Base-by-base conservation (phyloP, 2,797 vertebrate genomes). In the Myotis findleyi region DNA sequence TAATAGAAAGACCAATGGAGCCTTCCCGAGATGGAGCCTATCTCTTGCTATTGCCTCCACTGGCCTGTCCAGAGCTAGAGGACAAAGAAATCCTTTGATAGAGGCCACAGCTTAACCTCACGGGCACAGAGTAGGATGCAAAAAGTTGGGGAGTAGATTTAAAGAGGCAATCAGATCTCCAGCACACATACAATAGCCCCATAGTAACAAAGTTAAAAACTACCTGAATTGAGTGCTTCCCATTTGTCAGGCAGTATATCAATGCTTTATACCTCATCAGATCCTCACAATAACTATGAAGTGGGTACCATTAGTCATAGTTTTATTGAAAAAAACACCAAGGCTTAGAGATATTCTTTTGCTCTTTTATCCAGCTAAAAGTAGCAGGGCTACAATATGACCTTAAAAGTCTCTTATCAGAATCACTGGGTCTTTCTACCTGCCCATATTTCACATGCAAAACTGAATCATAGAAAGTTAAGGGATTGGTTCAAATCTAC, bases 361-460 rank as follows among this genome's bases (percentile, higher is more conserved):
- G 17, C 11, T 73, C 11, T 93, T 92, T 89, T 2, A 11, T 5
- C 14, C 21, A 75, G 41, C 10, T 62, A 7, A 55, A 55, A 80
- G 53, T 66, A 68, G 59, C 23, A 88, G 14, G 55, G n/a, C 27
- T 83, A 14, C 38, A 71, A 57, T 41, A 38, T 10, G 2, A 85
- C 18, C 23, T 11, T 55, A 80, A 25, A 25, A 73, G 27, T 73
- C 55, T 82, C 5, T 90, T 44, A 7, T 84, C 36, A 64, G 55
- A 72, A 71, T 2, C 68, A 62, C 41, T 30, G 9, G 44, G 49
- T 85, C 53, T 87, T 69, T 5, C 30, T 55, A 4, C 25, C n/a
- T 88, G 33, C 14, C 44, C 17, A 23, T 73, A 80, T 97, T 91
- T 86, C 27, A 68, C 41, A 44, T 47, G 87, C 71, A 71, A 87